Conservation (phyloP, 53 echinoderm and acorn worm genomes). For the Antedon mediterranea region DNA sequence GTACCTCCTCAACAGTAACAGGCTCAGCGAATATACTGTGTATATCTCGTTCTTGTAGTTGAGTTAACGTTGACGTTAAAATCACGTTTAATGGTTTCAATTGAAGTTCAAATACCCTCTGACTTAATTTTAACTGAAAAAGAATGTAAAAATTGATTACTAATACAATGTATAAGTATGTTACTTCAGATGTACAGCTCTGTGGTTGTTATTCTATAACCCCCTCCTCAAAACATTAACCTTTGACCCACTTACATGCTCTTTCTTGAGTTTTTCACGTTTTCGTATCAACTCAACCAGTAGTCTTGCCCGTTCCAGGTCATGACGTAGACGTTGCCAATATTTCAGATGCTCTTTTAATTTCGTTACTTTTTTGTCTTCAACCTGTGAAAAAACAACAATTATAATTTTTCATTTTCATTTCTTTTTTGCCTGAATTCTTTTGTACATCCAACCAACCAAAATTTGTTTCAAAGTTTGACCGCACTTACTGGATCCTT, state of each 20-base stretch:
- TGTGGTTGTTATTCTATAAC: too few relatives aligned
- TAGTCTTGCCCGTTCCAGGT: conserved; percentile 79
- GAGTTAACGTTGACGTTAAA: conserved; percentile 48
- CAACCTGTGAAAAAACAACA: conserved; percentile 36
- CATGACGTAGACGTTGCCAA: conserved; percentile 91
- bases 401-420: too few relatives aligned
- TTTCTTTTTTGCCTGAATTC: too few relatives aligned
- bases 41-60: conserved; percentile 66
- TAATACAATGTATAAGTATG: too few relatives aligned
- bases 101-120: conserved; percentile 72
- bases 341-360: conserved; percentile 95
- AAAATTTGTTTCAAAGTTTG: too few relatives aligned
- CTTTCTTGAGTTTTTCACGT: conserved; percentile 83
- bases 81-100: conserved; percentile 87
- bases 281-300: conserved; percentile 88
- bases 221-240: too few relatives aligned
- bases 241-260: conserved; percentile 46
- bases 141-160: too few relatives aligned
- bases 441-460: too few relatives aligned
- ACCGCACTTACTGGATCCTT: conserved; percentile 64
- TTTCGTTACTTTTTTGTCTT: conserved; percentile 81
- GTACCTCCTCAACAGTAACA: conserved; percentile 79
- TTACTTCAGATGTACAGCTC: too few relatives aligned
- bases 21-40: conserved; percentile 79
- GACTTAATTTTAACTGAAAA: conserved; percentile 67